Evolutionary conservation across 2,888 invertebrate genomes (phyloP), one percentile per base, ranked within the genome.

Genomic region (Drosophila anomalipes): DNA sequence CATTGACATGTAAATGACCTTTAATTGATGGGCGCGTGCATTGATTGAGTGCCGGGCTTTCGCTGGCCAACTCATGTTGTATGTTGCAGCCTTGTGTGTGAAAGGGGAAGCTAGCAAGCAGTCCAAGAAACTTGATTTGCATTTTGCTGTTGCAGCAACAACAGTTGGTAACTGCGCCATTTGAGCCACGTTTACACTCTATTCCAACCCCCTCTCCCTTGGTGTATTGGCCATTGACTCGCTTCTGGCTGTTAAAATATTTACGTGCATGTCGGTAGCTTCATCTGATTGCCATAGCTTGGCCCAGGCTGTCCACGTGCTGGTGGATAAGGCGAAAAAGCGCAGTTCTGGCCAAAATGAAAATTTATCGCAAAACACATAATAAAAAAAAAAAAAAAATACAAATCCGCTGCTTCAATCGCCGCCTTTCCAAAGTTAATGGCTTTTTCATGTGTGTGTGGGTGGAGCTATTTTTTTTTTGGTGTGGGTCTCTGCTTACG

Each of bases 1-100:
- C 82, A 89, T 86, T 84, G 89, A 87, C 87, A 89, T 87, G 87
- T 82, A 88, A 87, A 88, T 88, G 87, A 87, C 86, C 88, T 85
- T 88, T 88, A 88, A 88, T 88, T 88, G 87, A 85, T 87, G 86
- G 84, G 82, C 79, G 53, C 67, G 72, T 68, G 69, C 75, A 75
- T 90, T 83, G 89, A 89, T 89, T 82, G 82, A 83, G 91, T 77
- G 77, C 66, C 39, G 57, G 59, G 53, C 57, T 47, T 47, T 54
- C 49, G 73, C 53, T 53, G 57, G 56, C 53, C 60, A 37, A 53
- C 47, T 44, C 47, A 47, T 51, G 6, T 37, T 22, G 16, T 7
- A 6, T 26, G 35, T 35, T 22, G 14, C 14, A 47, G 47, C n/a
- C n/a, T 5, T 16, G 26, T 47, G 26, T 51, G 19, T 28, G 35